Conservation (phyloP, 2,797 vertebrate species). For the Acanthurus lineatus region DNA sequence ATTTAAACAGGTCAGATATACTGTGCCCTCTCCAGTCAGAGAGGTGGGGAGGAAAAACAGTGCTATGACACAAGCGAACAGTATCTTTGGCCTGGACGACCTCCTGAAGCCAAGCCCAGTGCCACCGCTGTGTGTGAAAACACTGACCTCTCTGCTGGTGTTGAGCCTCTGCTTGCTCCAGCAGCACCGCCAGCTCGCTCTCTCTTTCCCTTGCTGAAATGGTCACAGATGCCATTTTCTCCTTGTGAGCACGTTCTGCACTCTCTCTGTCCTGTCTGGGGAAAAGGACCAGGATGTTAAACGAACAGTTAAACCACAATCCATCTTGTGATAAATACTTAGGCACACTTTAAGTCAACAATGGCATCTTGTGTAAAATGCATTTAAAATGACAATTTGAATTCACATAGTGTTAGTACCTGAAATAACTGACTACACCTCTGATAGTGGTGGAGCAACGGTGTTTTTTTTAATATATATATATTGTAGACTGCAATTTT, state of each 20-base stretch:
- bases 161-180: conserved; percentile 92
- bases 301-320: background rate
- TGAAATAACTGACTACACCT: conserved; percentile 26
- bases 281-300: conserved; percentile 13
- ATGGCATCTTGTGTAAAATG: background rate
- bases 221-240: conserved; percentile 87
- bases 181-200: conserved; percentile 90
- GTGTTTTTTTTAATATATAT: background rate
- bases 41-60: background rate
- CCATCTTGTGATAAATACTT: background rate
- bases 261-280: conserved; percentile 91
- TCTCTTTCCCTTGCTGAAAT: conserved; percentile 89
- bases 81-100: background rate
- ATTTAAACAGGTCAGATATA: background rate
- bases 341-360: background rate
- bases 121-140: conserved; percentile 84
- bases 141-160: conserved; percentile 91
- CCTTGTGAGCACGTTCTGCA: conserved; percentile 86
- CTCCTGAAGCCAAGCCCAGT: conserved; percentile 74
- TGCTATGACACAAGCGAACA: background rate
- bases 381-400: conserved; percentile 1
- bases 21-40: conserved; percentile 2
- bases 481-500: background rate
- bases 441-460: conserved; percentile 1
- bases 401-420: conserved; percentile 12